A percentile compares a stretch with the other conserved stretches of the same genome.
These are phyloP conservation scores for Campylorhamphus procurvoides DNA, from an alignment of 2,113 vertebrate genomes.

Conservation along the genomic window DNA sequence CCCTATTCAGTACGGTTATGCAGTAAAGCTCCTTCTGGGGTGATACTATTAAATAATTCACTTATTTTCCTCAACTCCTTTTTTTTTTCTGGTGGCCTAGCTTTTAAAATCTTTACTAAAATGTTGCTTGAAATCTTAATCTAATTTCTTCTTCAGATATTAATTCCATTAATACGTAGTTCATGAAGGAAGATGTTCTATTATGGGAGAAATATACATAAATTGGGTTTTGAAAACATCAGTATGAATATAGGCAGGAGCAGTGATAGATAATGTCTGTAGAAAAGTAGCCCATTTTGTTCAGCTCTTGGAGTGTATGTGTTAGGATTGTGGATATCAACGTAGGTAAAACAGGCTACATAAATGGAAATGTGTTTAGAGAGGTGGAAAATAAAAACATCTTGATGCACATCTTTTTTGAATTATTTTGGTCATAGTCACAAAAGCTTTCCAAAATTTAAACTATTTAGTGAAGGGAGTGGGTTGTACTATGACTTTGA, in stretches of 20 bases:
- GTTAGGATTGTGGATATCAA: neutral
- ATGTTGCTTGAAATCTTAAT: neutral
- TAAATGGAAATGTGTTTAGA: neutral
- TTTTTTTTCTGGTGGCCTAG: neutral
- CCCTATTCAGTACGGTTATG: neutral
- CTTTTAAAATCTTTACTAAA: neutral
- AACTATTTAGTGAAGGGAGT: neutral
- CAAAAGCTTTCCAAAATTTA: neutral
- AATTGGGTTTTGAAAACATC: neutral
- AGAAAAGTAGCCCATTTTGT: neutral
- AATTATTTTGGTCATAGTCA: neutral
- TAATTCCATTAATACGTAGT: neutral
- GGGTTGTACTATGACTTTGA: neutral
- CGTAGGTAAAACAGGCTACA: neutral
- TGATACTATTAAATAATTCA: slow-evolving; percentile 28
- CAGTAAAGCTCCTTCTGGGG: slow-evolving; percentile 15
- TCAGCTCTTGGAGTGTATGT: neutral
- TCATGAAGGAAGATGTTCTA: neutral
- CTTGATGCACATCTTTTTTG: neutral
- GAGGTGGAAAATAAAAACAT: neutral
- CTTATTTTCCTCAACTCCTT: neutral
- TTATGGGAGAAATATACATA: neutral
- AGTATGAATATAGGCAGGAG: neutral
- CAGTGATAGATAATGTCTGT: neutral
- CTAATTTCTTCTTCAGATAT: neutral